A percentile compares a stretch with the other conserved stretches of the same genome.
phyloP scores from a whole-genome alignment of 2,888 invertebrate species.

The Cabera pusaria region DNA sequence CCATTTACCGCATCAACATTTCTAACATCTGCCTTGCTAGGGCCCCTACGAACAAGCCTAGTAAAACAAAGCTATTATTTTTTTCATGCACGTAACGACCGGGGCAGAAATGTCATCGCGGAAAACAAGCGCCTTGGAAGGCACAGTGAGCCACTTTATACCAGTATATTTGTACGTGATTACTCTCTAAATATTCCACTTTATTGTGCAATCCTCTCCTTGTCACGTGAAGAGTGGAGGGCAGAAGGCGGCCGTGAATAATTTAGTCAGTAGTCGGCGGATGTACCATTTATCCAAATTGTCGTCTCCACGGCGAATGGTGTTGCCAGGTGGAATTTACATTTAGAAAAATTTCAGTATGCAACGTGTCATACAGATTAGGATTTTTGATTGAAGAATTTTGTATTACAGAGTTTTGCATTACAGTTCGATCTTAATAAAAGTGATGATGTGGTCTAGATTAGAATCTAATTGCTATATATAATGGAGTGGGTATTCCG shows the following conservation, averaged over 20 bases:
- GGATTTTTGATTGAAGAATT: too few relatives aligned
- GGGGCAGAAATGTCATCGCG: constrained; percentile 54
- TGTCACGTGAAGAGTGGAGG: constrained; percentile 68
- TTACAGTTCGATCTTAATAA: too few relatives aligned
- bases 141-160: constrained; percentile 48
- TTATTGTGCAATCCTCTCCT: constrained; percentile 73
- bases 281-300: constrained; percentile 79
- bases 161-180: constrained; percentile 67
- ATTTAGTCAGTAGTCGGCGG: constrained; percentile 67
- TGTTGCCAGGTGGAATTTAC: constrained; percentile 7
- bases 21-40: too few relatives aligned
- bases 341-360: too few relatives aligned
- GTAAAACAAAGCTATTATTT: too few relatives aligned
- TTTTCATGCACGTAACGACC: constrained; percentile 41
- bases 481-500: too few relatives aligned
- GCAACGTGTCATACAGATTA: too few relatives aligned
- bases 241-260: constrained; percentile 64
- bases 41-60: too few relatives aligned
- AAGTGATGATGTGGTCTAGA: too few relatives aligned
- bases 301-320: constrained; percentile 52
- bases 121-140: constrained; percentile 37
- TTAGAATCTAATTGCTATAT: too few relatives aligned
- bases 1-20: too few relatives aligned
- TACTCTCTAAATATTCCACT: constrained; percentile 77
- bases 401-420: too few relatives aligned